Conservation (phyloP, 1,140 invertebrate genomes). For the Druon quercuslanigerum region DNA sequence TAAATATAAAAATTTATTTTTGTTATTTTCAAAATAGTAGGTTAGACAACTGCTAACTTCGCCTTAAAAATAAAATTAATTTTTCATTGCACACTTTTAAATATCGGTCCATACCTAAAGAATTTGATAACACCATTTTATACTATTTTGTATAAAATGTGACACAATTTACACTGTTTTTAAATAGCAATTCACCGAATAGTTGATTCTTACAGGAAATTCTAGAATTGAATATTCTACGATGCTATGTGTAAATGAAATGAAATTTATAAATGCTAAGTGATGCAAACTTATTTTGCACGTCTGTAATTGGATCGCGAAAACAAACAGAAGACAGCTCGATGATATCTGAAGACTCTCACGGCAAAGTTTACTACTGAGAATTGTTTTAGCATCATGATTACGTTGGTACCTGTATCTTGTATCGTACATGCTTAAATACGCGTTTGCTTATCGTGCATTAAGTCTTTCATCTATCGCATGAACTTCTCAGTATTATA, state of each 20-base stretch:
- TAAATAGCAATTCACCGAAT: background rate
- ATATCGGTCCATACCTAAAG: too few species aligned
- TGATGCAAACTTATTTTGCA: background rate
- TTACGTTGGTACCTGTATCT: conserved; percentile 48
- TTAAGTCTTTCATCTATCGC: conserved; percentile 39
- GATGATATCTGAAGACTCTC: conserved; percentile 56
- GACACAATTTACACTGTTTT: too few species aligned
- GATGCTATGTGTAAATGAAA: background rate
- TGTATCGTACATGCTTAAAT: conserved; percentile 40
- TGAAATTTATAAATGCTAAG: conserved; percentile 7
- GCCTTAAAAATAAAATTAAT: too few species aligned
- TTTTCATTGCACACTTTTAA: too few species aligned
- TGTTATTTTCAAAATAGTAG: too few species aligned
- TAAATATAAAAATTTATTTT: too few species aligned
- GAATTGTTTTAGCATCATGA: conserved; percentile 55
- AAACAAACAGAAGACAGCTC: conserved; percentile 49
- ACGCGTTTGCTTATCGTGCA: conserved; percentile 59
- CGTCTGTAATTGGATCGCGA: conserved; percentile 55
- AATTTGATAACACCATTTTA: too few species aligned
- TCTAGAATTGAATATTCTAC: background rate
- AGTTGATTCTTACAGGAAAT: background rate
- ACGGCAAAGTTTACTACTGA: conserved; percentile 54
- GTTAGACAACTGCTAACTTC: too few species aligned
- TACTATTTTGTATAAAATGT: too few species aligned
- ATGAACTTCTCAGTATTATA: too few species aligned